A percentile compares a stretch with the other conserved stretches of the same genome.
These are phyloP conservation scores for Takifugu flavidus DNA, from an alignment of 2,113 vertebrate genomes.

Conservation along the genomic window DNA sequence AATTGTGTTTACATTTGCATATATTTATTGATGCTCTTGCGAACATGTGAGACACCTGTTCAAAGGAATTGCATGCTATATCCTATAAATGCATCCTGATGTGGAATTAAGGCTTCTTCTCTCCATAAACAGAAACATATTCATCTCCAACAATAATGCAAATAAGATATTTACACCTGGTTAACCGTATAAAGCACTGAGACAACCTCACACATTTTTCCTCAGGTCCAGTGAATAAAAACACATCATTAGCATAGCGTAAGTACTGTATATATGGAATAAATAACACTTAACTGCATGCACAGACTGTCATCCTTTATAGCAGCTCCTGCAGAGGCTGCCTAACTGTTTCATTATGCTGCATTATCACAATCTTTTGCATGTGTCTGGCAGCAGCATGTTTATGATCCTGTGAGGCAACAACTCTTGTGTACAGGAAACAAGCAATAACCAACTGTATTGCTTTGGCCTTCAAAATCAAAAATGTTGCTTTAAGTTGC, in stretches of 20 bases:
- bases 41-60: too few species aligned
- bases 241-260: slow-evolving; percentile 49
- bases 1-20: slow-evolving; percentile 14
- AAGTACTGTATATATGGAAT: slow-evolving; percentile 23
- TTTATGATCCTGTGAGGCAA: slow-evolving; percentile 25
- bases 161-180: slow-evolving; percentile 50
- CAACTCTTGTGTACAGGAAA: slow-evolving; percentile 15
- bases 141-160: slow-evolving; percentile 45
- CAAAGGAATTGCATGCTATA: slow-evolving; percentile 8
- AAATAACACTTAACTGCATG: slow-evolving; percentile 47
- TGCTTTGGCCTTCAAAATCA: not conserved
- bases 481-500: slow-evolving; percentile 7
- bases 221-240: slow-evolving; percentile 57
- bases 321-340: slow-evolving; percentile 18
- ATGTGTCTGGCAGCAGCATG: not conserved
- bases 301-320: slow-evolving; percentile 39
- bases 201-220: slow-evolving; percentile 26
- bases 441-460: slow-evolving; percentile 22
- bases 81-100: slow-evolving; percentile 62
- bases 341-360: slow-evolving; percentile 40
- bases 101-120: slow-evolving; percentile 60
- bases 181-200: slow-evolving; percentile 48
- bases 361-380: slow-evolving; percentile 1
- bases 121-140: slow-evolving; percentile 32
- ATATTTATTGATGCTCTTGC: not conserved